phyloP scores from a whole-genome alignment of 2,797 vertebrate genomes.

The Mormyrus hasselquistii region DNA sequence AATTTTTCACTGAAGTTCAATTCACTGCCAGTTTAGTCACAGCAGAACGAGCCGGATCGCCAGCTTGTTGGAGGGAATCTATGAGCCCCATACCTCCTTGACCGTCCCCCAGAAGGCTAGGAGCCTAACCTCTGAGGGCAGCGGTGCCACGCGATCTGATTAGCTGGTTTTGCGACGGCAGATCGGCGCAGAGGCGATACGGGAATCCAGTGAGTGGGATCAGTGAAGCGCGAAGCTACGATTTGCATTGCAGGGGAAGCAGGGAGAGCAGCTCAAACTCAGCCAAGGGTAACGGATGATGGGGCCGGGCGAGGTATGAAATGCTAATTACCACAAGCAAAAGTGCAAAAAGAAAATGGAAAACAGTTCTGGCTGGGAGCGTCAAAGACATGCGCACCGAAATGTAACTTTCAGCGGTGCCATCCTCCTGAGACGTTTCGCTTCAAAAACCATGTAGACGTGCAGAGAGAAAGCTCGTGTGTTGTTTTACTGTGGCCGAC shows the following conservation, averaged over 20 bases:
- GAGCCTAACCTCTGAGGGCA: neutral
- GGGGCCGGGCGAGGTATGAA: neutral
- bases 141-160: slow-evolving; percentile 16
- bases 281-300: neutral
- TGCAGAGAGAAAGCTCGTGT: neutral
- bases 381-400: neutral
- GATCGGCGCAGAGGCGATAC: slow-evolving; percentile 17
- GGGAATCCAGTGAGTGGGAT: slow-evolving; percentile 37
- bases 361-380: neutral
- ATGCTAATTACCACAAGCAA: neutral
- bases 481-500: neutral
- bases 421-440: neutral
- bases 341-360: neutral
- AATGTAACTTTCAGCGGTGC: neutral
- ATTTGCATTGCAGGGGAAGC: slow-evolving; percentile 7
- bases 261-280: neutral
- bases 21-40: neutral
- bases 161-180: slow-evolving; percentile 32
- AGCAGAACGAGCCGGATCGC: neutral
- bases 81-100: neutral
- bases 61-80: neutral
- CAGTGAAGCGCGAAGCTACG: slow-evolving; percentile 26
- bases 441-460: neutral
- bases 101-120: neutral
- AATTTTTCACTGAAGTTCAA: neutral